Conservation (phyloP, 92 coral and sea anemone genomes). For the Phenganax stokvisi region DNA sequence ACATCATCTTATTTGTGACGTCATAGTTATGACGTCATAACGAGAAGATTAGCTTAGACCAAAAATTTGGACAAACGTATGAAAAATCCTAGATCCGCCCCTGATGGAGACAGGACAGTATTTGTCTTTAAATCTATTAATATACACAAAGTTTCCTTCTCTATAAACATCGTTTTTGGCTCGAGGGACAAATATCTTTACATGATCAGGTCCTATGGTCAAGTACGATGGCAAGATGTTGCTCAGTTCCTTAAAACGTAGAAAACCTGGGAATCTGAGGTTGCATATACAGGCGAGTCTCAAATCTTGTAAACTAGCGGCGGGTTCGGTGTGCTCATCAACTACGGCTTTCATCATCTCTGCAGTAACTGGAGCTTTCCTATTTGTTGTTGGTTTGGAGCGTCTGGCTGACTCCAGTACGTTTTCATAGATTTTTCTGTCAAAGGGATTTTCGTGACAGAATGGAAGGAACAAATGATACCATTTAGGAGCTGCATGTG, state of each 20-base stretch:
- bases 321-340: neutral
- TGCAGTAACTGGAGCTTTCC: conserved; percentile 36
- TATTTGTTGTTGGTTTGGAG: conserved; percentile 28
- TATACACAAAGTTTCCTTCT: neutral
- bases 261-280: conserved; percentile 39
- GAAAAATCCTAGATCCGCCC: no score
- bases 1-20: no score
- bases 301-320: conserved; percentile 30
- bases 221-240: conserved; percentile 10
- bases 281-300: conserved; percentile 38
- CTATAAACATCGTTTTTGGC: conserved; percentile 25
- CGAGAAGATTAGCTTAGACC: no score
- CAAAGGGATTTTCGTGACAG: conserved; percentile 17
- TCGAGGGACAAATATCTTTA: conserved; percentile 28
- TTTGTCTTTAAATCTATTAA: no score
- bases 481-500: conserved; percentile 34
- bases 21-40: no score
- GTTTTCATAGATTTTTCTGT: conserved; percentile 34
- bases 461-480: conserved; percentile 33
- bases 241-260: conserved; percentile 24
- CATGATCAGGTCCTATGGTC: neutral
- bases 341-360: conserved; percentile 43
- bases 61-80: no score
- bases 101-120: no score
- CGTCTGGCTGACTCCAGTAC: conserved; percentile 41